These are phyloP conservation scores for Drepana falcataria DNA, from an alignment of 2,888 invertebrate genomes.

Conservation along the genomic window DNA sequence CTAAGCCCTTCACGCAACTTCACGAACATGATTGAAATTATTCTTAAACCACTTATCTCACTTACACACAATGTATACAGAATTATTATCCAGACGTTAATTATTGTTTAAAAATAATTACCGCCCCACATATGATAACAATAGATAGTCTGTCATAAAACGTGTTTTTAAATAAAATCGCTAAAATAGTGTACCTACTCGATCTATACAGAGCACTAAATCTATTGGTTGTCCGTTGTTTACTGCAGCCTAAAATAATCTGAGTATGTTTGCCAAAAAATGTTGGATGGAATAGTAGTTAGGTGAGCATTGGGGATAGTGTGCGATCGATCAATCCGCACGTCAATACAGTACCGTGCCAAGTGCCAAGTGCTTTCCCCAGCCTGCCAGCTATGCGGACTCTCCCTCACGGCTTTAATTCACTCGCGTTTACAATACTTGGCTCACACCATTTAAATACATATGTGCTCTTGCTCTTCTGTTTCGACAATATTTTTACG, in stretches of 20 bases:
- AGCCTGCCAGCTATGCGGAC: constrained; percentile 33
- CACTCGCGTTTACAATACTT: constrained; percentile 22
- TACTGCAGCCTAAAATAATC: neutral
- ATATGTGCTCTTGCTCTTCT: no score
- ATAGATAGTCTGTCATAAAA: neutral
- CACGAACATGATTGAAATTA: no score
- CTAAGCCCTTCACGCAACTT: no score
- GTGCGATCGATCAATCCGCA: constrained; percentile 47
- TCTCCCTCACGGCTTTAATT: constrained; percentile 19
- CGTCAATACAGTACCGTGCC: constrained; percentile 40
- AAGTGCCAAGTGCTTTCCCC: constrained; percentile 48
- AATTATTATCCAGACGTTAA: no score
- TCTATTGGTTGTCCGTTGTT: neutral
- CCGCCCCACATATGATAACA: no score
- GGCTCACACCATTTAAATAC: neutral
- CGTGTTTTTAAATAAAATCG: no score
- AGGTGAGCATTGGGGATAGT: constrained; percentile 30
- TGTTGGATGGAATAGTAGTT: constrained; percentile 15
- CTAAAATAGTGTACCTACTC: neutral
- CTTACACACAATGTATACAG: no score
- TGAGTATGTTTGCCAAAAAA: constrained; percentile 30
- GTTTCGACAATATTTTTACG: constrained; percentile 1
- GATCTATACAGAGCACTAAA: neutral
- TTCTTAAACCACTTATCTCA: no score
- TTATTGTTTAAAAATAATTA: no score